Percentiles rank a stretch among this genome's conserved stretches.
Conservation (phyloP, 2,888 invertebrate genomes). For the Melanargia galathea region DNA sequence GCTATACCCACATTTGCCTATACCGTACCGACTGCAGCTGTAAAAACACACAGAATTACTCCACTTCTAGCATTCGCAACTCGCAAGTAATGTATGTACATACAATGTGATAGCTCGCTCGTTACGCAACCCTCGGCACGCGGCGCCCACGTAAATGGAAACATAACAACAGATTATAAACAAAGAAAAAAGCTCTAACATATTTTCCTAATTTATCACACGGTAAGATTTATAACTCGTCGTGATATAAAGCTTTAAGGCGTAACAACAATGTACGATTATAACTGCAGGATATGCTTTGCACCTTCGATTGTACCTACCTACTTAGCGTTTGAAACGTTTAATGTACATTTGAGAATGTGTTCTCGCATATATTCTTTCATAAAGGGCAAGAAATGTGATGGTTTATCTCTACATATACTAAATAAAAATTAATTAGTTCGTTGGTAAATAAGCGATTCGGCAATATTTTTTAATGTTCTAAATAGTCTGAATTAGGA, state of each 20-base stretch:
- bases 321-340: slow-evolving; percentile 8
- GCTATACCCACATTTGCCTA: slow-evolving; percentile 68
- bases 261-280: slow-evolving; percentile 13
- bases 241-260: slow-evolving; percentile 22
- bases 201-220: slow-evolving; percentile 40
- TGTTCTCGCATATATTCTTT: not conserved
- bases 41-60: slow-evolving; percentile 73
- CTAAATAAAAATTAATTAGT: too few species aligned
- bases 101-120: slow-evolving; percentile 55
- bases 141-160: slow-evolving; percentile 53
- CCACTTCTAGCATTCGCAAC: slow-evolving; percentile 61
- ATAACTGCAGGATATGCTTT: slow-evolving; percentile 20
- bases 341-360: slow-evolving; percentile 6
- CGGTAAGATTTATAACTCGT: slow-evolving; percentile 27
- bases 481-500: too few species aligned
- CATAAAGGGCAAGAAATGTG: slow-evolving; percentile 6
- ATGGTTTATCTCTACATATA: not conserved
- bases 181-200: slow-evolving; percentile 42
- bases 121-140: slow-evolving; percentile 53
- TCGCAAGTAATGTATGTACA: slow-evolving; percentile 59
- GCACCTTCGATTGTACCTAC: slow-evolving; percentile 17
- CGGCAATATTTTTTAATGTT: too few species aligned
- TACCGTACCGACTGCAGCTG: slow-evolving; percentile 70
- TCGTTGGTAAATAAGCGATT: too few species aligned
- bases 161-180: slow-evolving; percentile 48